Evolutionary conservation across 2,113 vertebrate species (phyloP).

Genomic region (Odobenus rosmarus): DNA sequence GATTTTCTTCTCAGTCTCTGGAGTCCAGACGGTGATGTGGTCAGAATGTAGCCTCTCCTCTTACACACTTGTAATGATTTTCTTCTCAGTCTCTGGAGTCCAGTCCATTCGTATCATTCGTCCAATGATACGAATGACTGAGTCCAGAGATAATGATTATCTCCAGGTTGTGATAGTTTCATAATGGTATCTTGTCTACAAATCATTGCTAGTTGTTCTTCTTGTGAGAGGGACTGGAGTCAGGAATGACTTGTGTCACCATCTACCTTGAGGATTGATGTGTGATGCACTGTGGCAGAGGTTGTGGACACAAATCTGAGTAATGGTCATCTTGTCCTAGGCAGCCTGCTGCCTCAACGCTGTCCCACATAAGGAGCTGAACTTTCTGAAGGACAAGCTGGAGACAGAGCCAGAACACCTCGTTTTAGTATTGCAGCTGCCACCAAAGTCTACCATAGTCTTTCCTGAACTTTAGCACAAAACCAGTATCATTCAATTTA

Average conservation of each 20-base stretch:
- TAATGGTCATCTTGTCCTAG: not conserved
- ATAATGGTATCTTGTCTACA: no score
- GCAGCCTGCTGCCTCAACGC: no score
- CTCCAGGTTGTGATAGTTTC: not conserved
- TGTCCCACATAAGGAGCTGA: not conserved
- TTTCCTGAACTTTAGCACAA: not conserved
- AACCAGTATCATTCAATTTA: not conserved
- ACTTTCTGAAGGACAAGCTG: not conserved
- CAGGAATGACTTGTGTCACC: not conserved
- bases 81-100: no score
- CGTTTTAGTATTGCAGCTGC: not conserved
- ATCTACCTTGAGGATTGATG: not conserved
- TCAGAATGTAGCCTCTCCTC: no score
- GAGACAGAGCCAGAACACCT: not conserved
- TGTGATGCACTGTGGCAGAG: not conserved
- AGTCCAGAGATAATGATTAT: no score
- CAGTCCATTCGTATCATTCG: no score
- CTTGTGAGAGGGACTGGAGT: not conserved
- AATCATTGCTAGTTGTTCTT: not conserved
- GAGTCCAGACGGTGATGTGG: no score
- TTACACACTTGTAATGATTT: no score
- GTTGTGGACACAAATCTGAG: not conserved
- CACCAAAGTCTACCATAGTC: not conserved
- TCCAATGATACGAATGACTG: no score
- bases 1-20: not conserved